Conservation (phyloP, 1,140 invertebrate species). For the Tachypleus tridentatus region DNA sequence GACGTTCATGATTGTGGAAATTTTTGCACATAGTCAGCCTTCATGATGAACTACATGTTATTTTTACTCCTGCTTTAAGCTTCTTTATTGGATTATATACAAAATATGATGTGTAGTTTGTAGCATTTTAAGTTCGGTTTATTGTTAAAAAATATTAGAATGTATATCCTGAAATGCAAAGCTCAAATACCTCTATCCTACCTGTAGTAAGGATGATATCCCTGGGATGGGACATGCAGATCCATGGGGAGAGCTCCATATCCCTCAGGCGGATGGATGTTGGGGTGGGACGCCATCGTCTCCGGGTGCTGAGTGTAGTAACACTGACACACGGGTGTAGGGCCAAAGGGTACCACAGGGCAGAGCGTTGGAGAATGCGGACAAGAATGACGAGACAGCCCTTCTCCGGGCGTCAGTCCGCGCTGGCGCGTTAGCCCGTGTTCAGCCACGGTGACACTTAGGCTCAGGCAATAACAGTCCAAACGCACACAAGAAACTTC, state of each 20-base stretch:
- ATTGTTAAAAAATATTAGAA: not conserved
- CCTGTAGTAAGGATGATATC: slow-evolving; percentile 70
- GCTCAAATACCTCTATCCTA: slow-evolving; percentile 33
- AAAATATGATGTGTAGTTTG: not conserved
- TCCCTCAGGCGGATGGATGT: slow-evolving; percentile 6
- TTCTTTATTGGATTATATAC: too few species aligned
- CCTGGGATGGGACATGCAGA: slow-evolving; percentile 63
- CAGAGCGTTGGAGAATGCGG: slow-evolving; percentile 20
- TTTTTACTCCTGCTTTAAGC: too few species aligned
- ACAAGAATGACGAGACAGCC: too few species aligned
- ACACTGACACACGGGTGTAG: slow-evolving; percentile 10
- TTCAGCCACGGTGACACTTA: too few species aligned
- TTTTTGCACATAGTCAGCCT: too few species aligned
- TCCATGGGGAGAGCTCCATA: slow-evolving; percentile 61
- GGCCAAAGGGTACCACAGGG: slow-evolving; percentile 28
- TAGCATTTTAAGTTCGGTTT: not conserved
- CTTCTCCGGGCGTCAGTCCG: too few species aligned
- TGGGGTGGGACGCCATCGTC: slow-evolving; percentile 1
- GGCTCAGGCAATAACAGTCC: too few species aligned
- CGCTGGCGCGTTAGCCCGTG: too few species aligned
- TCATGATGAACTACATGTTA: too few species aligned
- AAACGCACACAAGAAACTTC: too few species aligned
- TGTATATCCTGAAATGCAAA: not conserved
- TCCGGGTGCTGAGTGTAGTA: slow-evolving; percentile 9
- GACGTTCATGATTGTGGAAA: too few species aligned